phyloP scores from a whole-genome alignment of 2,797 vertebrate genomes.

The Molothrus aeneus region DNA sequence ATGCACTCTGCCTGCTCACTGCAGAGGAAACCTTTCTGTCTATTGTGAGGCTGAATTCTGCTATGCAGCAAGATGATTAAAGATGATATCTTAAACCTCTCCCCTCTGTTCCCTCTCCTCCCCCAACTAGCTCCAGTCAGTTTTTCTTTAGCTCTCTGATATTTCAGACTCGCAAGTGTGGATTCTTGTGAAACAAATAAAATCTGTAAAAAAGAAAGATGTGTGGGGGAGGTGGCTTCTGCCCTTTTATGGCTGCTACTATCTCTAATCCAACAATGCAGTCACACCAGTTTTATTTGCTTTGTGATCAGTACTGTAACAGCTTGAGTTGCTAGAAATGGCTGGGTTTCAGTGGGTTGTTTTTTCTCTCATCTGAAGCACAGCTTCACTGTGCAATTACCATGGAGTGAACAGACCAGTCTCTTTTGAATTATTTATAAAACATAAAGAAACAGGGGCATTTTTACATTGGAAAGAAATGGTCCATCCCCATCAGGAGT shows the following conservation, averaged over 20 bases:
- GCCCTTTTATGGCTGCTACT: background rate
- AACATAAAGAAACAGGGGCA: background rate
- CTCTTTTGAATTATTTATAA: background rate
- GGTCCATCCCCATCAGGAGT: background rate
- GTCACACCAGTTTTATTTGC: background rate
- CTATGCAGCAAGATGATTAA: background rate
- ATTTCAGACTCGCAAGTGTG: background rate
- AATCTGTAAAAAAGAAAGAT: background rate
- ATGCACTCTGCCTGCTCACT: background rate
- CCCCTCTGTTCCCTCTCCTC: background rate
- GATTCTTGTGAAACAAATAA: background rate
- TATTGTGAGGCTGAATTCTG: background rate
- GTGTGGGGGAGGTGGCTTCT: rapidly evolving
- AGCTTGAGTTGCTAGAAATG: background rate
- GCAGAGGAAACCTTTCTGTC: background rate
- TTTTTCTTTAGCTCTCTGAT: background rate
- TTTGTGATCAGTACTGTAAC: background rate
- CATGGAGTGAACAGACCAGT: background rate
- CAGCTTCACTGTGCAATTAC: background rate
- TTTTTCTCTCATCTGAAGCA: background rate
- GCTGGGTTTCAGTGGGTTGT: background rate
- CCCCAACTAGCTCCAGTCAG: background rate
- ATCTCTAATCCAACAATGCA: background rate
- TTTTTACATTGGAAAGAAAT: background rate
- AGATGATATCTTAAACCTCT: background rate